These are phyloP conservation scores for Eufriesea mexicana DNA, from an alignment of 1,140 invertebrate genomes.

Conservation along the genomic window DNA sequence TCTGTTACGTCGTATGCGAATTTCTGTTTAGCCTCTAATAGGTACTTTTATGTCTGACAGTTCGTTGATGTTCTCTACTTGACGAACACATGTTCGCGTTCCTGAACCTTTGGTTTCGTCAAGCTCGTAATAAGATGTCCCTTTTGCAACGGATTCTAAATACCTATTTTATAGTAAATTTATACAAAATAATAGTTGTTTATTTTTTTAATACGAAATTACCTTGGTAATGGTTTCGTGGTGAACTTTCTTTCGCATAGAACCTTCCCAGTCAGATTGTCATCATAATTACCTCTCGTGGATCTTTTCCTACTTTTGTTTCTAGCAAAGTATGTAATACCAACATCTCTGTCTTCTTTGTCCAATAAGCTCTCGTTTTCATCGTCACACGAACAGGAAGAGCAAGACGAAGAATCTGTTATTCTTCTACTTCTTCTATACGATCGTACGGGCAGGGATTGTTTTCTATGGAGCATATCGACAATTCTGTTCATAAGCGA, in stretches of 20 bases:
- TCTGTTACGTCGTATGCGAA: slow-evolving; percentile 47
- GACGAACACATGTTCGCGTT: slow-evolving; percentile 4
- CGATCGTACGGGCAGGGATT: slow-evolving; percentile 33
- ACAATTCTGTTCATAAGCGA: slow-evolving; percentile 63
- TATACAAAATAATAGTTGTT: background rate
- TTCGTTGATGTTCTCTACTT: slow-evolving; percentile 48
- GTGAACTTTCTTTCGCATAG: slow-evolving; percentile 49
- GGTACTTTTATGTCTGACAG: slow-evolving; percentile 43
- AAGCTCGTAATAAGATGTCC: slow-evolving; percentile 66
- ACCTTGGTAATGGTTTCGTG: slow-evolving; percentile 61
- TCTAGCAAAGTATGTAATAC: background rate
- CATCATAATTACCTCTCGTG: background rate
- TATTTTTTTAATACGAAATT: background rate
- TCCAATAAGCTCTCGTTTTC: slow-evolving; percentile 34
- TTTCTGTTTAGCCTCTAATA: slow-evolving; percentile 9
- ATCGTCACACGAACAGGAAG: slow-evolving; percentile 46
- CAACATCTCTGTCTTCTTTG: slow-evolving; percentile 20
- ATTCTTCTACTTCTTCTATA: slow-evolving; percentile 55
- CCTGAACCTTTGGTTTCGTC: slow-evolving; percentile 59
- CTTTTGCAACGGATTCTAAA: slow-evolving; percentile 48
- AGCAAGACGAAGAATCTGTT: slow-evolving; percentile 39
- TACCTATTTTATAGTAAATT: slow-evolving; percentile 41
- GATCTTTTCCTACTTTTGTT: background rate
- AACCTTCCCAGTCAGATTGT: background rate
- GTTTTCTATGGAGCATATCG: slow-evolving; percentile 51